A percentile compares a stretch with the other conserved stretches of the same genome.
Evolutionary conservation across 2,113 vertebrate genomes (phyloP).

Genomic region (Ochotona princeps): DNA sequence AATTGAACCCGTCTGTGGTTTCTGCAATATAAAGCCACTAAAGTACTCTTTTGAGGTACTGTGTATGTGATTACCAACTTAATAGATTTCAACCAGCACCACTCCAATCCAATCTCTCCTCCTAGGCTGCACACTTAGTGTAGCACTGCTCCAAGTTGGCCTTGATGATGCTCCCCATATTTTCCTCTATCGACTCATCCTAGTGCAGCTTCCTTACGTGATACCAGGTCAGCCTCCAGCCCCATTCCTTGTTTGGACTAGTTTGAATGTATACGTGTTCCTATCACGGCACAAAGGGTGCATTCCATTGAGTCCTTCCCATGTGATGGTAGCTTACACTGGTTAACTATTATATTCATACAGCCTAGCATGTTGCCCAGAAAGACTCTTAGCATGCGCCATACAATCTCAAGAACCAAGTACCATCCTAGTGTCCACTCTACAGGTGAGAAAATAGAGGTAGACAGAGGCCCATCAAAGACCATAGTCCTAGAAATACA

Average conservation of each 20-base stretch:
- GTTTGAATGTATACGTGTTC: background rate
- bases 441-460: background rate
- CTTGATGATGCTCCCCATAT: rapidly evolving
- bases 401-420: background rate
- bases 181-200: background rate
- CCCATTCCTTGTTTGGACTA: background rate
- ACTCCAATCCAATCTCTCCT: slow-evolving; percentile 62
- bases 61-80: slow-evolving; percentile 72
- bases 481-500: background rate
- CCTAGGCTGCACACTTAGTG: background rate
- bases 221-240: background rate
- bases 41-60: slow-evolving; percentile 76
- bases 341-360: background rate
- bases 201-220: background rate
- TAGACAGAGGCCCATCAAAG: background rate
- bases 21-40: slow-evolving; percentile 74
- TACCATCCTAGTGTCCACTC: background rate
- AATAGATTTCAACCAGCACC: slow-evolving; percentile 66
- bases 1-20: slow-evolving; percentile 72
- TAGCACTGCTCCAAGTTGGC: background rate
- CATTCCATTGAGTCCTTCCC: background rate
- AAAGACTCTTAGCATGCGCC: background rate
- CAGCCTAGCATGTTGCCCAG: background rate
- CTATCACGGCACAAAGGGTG: background rate
- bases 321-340: rapidly evolving